phyloP scores from a whole-genome alignment of 2,797 vertebrate genomes.

The Eremophila alpestris region DNA sequence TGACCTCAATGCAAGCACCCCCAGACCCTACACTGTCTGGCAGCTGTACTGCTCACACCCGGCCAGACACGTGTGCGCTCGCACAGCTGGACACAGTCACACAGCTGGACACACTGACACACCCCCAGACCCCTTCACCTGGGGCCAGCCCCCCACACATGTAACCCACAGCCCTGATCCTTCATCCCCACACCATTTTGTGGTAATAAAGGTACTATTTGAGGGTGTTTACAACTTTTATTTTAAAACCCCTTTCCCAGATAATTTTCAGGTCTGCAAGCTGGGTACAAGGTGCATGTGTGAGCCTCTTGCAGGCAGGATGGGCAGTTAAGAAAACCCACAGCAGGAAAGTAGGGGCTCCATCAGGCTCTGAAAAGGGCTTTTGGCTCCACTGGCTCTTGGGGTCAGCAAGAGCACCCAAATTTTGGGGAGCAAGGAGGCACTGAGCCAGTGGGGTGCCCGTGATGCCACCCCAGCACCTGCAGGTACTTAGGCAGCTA shows the following conservation, averaged over 20 bases:
- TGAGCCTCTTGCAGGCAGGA: not conserved
- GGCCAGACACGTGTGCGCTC: fast-evolving
- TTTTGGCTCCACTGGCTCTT: not conserved
- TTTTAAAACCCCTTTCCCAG: not conserved
- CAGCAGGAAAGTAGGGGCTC: not conserved
- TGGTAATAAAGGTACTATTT: not conserved
- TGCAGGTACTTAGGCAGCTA: not conserved
- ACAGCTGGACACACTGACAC: not conserved
- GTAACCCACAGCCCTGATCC: fast-evolving
- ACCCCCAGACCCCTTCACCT: not conserved
- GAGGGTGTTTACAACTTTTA: slow-evolving; percentile 7
- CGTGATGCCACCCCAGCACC: not conserved
- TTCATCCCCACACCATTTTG: not conserved
- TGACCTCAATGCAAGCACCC: not conserved
- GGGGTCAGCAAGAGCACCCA: fast-evolving
- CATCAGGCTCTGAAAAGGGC: not conserved
- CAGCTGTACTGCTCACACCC: not conserved
- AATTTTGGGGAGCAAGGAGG: not conserved
- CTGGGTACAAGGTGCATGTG: fast-evolving
- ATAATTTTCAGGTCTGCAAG: not conserved
- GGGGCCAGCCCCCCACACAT: not conserved
- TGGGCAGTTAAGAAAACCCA: not conserved
- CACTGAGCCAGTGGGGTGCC: fast-evolving
- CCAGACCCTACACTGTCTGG: not conserved
- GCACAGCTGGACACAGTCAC: not conserved